Evolutionary conservation across 2,888 invertebrate species (phyloP).

Genomic region (Ypsolopha scabrella): DNA sequence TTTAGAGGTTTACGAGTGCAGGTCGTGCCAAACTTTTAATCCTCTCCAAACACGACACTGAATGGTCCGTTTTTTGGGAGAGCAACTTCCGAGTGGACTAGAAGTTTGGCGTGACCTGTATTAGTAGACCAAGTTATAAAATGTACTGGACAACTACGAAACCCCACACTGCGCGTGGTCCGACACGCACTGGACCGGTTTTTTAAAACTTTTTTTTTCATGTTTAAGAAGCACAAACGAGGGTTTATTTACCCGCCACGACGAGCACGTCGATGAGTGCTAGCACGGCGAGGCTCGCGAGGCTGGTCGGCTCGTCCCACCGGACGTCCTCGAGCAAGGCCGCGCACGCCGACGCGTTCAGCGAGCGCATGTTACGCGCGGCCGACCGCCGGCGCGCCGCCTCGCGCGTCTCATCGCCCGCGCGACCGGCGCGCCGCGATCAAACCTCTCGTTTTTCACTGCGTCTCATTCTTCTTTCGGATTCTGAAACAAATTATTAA

Average conservation of each 20-base stretch:
- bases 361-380: conserved; percentile 75
- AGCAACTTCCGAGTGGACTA: too few species aligned
- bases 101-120: too few species aligned
- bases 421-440: conserved; percentile 6
- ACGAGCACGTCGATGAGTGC: conserved; percentile 90
- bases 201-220: neutral
- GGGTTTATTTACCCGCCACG: conserved; percentile 71
- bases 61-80: too few species aligned
- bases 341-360: conserved; percentile 86
- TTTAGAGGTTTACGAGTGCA: too few species aligned
- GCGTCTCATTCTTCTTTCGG: neutral
- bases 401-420: conserved; percentile 39
- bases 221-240: neutral
- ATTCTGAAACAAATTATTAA: too few species aligned
- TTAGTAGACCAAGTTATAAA: too few species aligned
- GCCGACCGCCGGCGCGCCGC: conserved; percentile 20
- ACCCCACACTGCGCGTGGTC: too few species aligned
- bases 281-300: conserved; percentile 81
- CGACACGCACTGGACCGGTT: too few species aligned
- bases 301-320: conserved; percentile 84
- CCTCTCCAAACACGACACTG: too few species aligned
- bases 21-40: too few species aligned
- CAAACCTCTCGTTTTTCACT: neutral
- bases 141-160: too few species aligned
- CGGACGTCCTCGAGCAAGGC: conserved; percentile 83